Conservation (phyloP, 2,113 vertebrate genomes). For the Orientallactaga bullata region DNA sequence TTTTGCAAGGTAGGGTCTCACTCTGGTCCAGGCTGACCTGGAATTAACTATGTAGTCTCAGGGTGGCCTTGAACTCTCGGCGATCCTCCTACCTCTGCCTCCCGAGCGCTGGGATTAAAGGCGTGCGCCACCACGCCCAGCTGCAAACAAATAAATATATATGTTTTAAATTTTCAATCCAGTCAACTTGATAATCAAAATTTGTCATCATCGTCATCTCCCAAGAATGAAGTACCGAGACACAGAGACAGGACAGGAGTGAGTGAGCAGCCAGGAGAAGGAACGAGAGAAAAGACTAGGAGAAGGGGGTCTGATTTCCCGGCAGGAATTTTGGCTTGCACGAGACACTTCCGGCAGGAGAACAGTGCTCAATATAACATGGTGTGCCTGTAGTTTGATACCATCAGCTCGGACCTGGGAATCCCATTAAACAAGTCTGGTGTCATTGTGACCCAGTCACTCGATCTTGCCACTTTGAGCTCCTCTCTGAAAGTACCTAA, state of each 20-base stretch:
- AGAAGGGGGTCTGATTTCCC: background rate
- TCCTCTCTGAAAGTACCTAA: background rate
- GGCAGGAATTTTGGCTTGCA: background rate
- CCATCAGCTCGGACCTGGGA: slow-evolving; percentile 49
- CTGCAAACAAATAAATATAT: no score
- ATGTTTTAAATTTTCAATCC: background rate
- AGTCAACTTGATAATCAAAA: background rate
- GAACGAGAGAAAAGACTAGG: background rate
- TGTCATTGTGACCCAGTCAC: slow-evolving; percentile 73
- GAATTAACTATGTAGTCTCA: no score
- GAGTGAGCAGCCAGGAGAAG: background rate
- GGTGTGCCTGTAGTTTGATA: slow-evolving; percentile 20
- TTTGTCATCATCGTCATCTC: background rate
- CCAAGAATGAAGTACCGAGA: background rate
- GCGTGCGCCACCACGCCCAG: no score
- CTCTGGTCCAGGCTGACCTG: no score
- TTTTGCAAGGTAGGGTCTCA: no score
- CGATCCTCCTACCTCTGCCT: no score
- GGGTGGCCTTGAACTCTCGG: no score
- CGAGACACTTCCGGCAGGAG: background rate
- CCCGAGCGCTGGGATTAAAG: no score
- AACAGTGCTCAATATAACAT: background rate
- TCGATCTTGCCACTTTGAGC: slow-evolving; percentile 55
- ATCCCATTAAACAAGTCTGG: slow-evolving; percentile 70
- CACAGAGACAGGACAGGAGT: background rate